Evolutionary conservation across 2,113 vertebrate species (phyloP), one percentile per base, ranked within the genome.

Genomic region (Gobius niger): DNA sequence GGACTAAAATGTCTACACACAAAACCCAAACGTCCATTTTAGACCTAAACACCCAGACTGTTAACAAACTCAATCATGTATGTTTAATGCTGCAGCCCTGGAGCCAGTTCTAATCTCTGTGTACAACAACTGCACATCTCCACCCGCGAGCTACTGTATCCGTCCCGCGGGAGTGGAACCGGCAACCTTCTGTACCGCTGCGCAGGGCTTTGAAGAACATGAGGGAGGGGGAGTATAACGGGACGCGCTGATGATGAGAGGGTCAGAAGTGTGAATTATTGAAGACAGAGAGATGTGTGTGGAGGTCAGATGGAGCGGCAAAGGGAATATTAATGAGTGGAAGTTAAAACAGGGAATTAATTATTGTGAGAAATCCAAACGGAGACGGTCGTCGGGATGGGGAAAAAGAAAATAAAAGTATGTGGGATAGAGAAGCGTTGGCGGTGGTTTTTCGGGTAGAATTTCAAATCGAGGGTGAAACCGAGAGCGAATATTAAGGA

Each of bases 161-260:
- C 3, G 14, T 44, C 57, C 57, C 57, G 40, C 40, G 41, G 57
- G 57, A 44, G 16, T 60, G 7, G 34, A 60, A 60, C 57, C 57
- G 1, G 8, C 57, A 60, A 60, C 57, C 57, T 42, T 60, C 57
- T 60, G 57, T 44, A 16, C 47, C 15, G 13, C 47, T 0, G 9
- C 57, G 7, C 57, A 9, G 57, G 57, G 57, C 57, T 60, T 60
- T 60, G 57, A 60, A 60, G 40, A 41, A 59, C 13, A n/a, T 42
- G 34, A 44, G 14, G 14, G 14, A n/a, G 40, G 15, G 34, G 40
- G 42, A 57, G 54, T 19, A 15, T 40, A 14, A 57, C 14, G 54
- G 19, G 54, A 15, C 14, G 54, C 40, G 24, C 19, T 40, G 54
- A 57, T 40, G 54, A 57, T 57, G 54, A 41, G 54, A 57, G 54